phyloP scores from a whole-genome alignment of 2,797 vertebrate genomes.

The Astyanax mexicanus region DNA sequence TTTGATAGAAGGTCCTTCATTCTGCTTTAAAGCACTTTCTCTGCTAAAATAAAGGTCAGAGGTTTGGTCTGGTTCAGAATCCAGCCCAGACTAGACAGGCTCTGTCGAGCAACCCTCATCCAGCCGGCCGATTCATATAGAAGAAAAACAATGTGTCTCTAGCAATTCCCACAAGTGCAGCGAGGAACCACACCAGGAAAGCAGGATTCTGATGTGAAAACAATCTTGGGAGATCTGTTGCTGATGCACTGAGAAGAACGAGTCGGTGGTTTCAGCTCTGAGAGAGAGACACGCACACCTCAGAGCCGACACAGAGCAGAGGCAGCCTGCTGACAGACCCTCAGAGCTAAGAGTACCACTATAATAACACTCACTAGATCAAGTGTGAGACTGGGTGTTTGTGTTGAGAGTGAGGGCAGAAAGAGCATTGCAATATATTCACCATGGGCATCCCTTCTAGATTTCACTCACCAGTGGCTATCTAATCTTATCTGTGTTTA shows the following conservation, averaged over 20 bases:
- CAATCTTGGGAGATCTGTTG: not conserved
- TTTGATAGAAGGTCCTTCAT: not conserved
- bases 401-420: not conserved
- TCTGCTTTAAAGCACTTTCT: not conserved
- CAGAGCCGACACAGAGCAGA: conserved; percentile 63
- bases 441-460: not conserved
- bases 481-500: no score
- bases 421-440: not conserved
- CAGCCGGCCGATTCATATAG: not conserved
- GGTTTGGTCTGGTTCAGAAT: not conserved
- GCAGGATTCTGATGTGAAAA: not conserved
- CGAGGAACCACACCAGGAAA: not conserved
- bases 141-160: not conserved
- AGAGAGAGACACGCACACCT: conserved; percentile 48
- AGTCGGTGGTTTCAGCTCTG: conserved; percentile 20
- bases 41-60: not conserved
- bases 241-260: not conserved
- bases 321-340: conserved; percentile 55
- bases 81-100: not conserved
- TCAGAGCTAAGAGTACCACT: conserved; percentile 38
- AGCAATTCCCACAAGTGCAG: not conserved
- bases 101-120: not conserved
- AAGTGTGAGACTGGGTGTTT: conserved; percentile 12
- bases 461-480: no score
- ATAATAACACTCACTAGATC: conserved; percentile 44